These are phyloP conservation scores for Odontothrips loti DNA, from an alignment of 2,888 invertebrate genomes.

Conservation along the genomic window DNA sequence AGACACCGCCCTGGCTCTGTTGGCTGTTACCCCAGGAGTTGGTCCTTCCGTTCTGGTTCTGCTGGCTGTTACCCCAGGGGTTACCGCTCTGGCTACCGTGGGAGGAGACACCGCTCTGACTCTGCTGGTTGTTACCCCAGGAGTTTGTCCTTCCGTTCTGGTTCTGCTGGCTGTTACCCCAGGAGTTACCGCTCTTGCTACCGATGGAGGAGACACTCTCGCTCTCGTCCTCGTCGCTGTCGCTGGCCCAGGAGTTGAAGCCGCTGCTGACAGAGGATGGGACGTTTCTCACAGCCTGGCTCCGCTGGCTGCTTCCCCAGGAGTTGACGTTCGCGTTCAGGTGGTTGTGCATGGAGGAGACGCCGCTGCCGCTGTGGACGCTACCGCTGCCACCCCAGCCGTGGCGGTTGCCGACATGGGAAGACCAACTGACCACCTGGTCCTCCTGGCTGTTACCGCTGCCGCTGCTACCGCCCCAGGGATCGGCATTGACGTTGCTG, in stretches of 20 bases:
- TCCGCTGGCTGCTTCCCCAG: too few relatives aligned
- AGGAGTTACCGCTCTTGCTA: not conserved
- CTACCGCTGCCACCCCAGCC: too few relatives aligned
- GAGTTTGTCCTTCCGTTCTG: not conserved
- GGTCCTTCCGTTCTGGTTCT: too few relatives aligned
- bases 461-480: not conserved
- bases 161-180: not conserved
- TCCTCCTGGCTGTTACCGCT: not conserved
- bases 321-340: too few relatives aligned
- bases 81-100: too few relatives aligned
- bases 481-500: not conserved
- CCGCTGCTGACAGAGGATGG: not conserved
- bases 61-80: not conserved
- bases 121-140: not conserved
- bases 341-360: too few relatives aligned
- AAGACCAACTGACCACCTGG: too few relatives aligned
- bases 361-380: not conserved
- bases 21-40: not conserved
- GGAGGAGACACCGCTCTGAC: too few relatives aligned
- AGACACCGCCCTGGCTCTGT: not conserved
- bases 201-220: not conserved
- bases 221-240: not conserved
- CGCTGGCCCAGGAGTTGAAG: not conserved
- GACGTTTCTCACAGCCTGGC: too few relatives aligned
- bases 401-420: too few relatives aligned